Evolutionary conservation across 2,797 vertebrate genomes (phyloP), one percentile per base, ranked within the genome.

Genomic region (Spondyliosoma cantharus): DNA sequence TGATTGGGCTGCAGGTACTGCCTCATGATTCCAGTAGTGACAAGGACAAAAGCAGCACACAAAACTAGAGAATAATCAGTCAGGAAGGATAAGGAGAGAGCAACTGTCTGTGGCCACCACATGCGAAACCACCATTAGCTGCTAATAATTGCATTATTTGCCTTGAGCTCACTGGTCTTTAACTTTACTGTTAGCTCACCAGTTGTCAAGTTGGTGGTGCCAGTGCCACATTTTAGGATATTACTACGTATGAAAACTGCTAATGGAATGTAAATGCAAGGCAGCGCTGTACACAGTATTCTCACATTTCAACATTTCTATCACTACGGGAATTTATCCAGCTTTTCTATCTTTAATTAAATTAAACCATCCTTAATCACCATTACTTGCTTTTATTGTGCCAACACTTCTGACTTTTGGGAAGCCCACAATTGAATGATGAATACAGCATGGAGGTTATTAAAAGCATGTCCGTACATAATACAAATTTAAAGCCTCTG

Each of bases 401-500:
- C 27, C 22, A 42, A 7, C 45, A 17, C 4, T 17, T 42, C 11
- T 24, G 22, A 20, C 27, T 11, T n/a, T 29, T 7, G 60, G 17
- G 12, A 17, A 50, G n/a, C 2, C 0, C 15, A 46, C 4, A 16
- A 16, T 7, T 56, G 12, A 62, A 45, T 9, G 65, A 19, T 50
- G 12, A 66, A n/a, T 45, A 46, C n/a, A 27, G 42, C 22, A 53
- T 6, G 4, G 24, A 2, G 11, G 11, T 37, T 42, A 71, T 59
- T 50, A 43, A 22, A 72, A 37, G 9, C 20, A 71, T 15, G 29
- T 45, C 29, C 19, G 22, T 45, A 37, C 49, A 68, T 27, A 67
- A 71, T 24, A 59, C 49, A 74, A 64, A 76, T 65, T 37, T 37
- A 67, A 81, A 84, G 11, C 54, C 25, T 74, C 45, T n/a, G 29